Base-by-base conservation (phyloP, 2,797 vertebrate species). In the Coreius guichenoti region DNA sequence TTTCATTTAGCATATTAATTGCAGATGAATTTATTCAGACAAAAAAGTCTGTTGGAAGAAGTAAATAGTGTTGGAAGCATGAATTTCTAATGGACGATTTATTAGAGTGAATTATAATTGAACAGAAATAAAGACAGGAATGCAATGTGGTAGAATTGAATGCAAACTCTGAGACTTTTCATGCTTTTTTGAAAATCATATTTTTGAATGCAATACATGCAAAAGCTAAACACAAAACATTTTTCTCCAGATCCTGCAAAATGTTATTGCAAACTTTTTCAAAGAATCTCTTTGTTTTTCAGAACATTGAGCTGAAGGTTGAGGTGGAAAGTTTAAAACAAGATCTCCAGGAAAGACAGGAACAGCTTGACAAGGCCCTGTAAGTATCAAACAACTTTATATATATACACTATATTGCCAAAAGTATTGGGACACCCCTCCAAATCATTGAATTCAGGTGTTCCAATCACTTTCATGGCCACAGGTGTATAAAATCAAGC, bases 281-380 rank as follows among this genome's bases (percentile, higher is more conserved):
- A 63, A 56, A n/a, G 8, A n/a, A 39, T 45, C 4, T 5, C 5
- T 43, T 63, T 89, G 0, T 74, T 86, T 93, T 90, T 0, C 91
- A 99, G 98, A 98, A 99, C 93, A 98, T 99, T 1, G 97, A 98
- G 93, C 89, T 99, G 93, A 99, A 97, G 92, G 97, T 99, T 1
- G 95, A 98, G 89, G 96, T 97, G 85, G 97, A 98, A 92, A 98
- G 98, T 93, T 90, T 99, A 93, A 99, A 98, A 89, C 95, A 94
- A 89, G 97, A 99, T 63, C 95, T 98, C 13, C 95, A 96, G 89
- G 97, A 97, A 90, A 98, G 96, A 88, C 96, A 96, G 82, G 93
- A 97, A 92, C 92, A 94, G 23, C 91, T 96, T 81, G 94, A 97
- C 85, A 91, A 95, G 87, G 94, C 95, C 23, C 92, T 96, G 98